phyloP scores from a whole-genome alignment of 2,797 vertebrate species.

The Phrynocephalus vlangalii region DNA sequence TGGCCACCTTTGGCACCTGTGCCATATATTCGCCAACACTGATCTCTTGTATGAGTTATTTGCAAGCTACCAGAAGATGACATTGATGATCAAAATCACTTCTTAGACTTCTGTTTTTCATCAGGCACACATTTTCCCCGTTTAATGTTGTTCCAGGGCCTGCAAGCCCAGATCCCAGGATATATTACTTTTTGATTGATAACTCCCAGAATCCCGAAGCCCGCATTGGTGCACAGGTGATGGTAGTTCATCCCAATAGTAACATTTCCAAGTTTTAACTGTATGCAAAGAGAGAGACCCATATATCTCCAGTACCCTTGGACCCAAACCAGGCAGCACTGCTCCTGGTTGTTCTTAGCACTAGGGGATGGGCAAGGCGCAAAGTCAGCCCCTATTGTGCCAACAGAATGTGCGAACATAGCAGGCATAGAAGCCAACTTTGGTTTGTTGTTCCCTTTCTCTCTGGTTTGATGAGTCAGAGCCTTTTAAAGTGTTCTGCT shows the following conservation, averaged over 20 bases:
- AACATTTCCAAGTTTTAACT: no score
- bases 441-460: neutral
- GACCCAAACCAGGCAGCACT: neutral
- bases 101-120: neutral
- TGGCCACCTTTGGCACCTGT: no score
- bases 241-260: no score
- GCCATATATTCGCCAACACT: no score
- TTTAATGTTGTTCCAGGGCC: neutral
- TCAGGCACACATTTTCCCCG: neutral
- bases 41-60: neutral
- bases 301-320: neutral
- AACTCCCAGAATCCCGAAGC: no score
- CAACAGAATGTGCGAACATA: neutral
- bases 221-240: no score
- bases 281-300: no score
- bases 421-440: neutral
- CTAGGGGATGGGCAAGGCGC: neutral
- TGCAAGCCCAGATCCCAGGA: neutral
- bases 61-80: neutral
- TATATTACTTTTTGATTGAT: neutral
- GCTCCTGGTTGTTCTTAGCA: neutral
- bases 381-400: neutral
- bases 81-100: no score
- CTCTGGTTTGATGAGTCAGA: neutral
- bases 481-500: neutral